These are phyloP conservation scores for Simalia tracyae DNA, from an alignment of 2,797 vertebrate species.

Conservation along the genomic window DNA sequence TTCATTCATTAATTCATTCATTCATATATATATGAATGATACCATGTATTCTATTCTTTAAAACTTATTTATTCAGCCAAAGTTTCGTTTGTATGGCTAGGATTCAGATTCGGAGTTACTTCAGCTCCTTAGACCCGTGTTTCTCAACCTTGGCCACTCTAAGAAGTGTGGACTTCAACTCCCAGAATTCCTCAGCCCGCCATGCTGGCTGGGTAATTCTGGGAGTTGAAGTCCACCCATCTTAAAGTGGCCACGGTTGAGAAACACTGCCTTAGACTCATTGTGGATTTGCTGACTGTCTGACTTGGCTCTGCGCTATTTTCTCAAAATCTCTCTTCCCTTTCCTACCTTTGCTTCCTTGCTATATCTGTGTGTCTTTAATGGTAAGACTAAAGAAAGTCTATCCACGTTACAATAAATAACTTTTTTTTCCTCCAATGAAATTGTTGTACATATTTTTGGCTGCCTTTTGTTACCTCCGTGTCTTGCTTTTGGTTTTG, in stretches of 20 bases:
- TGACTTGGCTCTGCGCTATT: slow-evolving; percentile 76
- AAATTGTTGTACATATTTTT: slow-evolving; percentile 81
- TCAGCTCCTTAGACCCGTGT: slow-evolving; percentile 15
- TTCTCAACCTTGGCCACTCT: no score
- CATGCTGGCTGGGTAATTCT: no score
- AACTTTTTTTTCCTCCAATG: slow-evolving; percentile 72
- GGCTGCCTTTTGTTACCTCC: slow-evolving; percentile 81
- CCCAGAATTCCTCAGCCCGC: no score
- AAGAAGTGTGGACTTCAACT: no score
- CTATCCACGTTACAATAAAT: slow-evolving; percentile 87
- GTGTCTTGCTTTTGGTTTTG: slow-evolving; percentile 77
- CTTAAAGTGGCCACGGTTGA: no score
- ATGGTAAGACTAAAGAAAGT: slow-evolving; percentile 90
- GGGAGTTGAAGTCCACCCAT: no score
- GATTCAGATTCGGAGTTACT: slow-evolving; percentile 22
- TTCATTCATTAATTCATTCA: no score
- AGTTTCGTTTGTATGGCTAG: not conserved
- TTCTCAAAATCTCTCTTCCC: slow-evolving; percentile 81
- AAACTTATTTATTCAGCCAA: not conserved
- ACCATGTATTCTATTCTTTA: not conserved
- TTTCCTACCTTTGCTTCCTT: slow-evolving; percentile 83
- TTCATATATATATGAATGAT: not conserved
- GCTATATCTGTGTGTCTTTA: slow-evolving; percentile 88
- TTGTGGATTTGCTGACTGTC: slow-evolving; percentile 76
- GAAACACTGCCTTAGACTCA: slow-evolving; percentile 23